Base-by-base conservation (phyloP, 2,888 invertebrate species). In the Phania funesta region DNA sequence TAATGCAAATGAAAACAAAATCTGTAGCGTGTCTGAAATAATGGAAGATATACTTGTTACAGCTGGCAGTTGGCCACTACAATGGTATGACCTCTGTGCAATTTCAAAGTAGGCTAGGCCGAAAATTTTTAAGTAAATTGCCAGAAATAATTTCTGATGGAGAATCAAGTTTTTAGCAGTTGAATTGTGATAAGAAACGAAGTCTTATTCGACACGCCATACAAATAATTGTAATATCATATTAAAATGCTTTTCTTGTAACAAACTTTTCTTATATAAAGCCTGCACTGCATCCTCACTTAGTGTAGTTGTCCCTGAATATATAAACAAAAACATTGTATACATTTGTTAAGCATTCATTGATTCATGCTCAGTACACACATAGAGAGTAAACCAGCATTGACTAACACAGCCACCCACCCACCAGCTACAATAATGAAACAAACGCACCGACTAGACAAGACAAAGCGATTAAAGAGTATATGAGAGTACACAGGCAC, bases 251-350 rank as follows among this genome's bases (percentile, higher is more conserved):
- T n/a, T n/a, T n/a, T n/a, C n/a, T n/a, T n/a, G n/a, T n/a, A n/a
- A n/a, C 29, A 48, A 5, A 13, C n/a, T 46, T 29, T 48, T 22
- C 20, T 22, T 44, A 5, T 16, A 44, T 16, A 13, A 52, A 54
- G 32, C 6, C 6, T 29, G 7, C 16, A n/a, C 2, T 52, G 5
- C 62, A 11, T 0, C 3, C 41, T 32, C 44, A 11, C 11, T 24
- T 9, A 26, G n/a, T 44, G 65, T 58, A 79, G 48, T 35, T 65
- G 6, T 18, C 50, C 22, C 8, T 44, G n/a, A 50, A 35, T 70
- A 56, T 64, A 54, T 71, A 64, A 77, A 78, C 65, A 78, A 71
- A 62, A 64, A 32, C 56, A 54, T 29, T 71, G 65, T 71, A 71
- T 64, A 62, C 64, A 64, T 65, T 35, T 20, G 65, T 64, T 73